A percentile compares a stretch with the other conserved stretches of the same genome.
phyloP scores from a whole-genome alignment of 2,797 vertebrate species.

The Peromyscus attwateri region DNA sequence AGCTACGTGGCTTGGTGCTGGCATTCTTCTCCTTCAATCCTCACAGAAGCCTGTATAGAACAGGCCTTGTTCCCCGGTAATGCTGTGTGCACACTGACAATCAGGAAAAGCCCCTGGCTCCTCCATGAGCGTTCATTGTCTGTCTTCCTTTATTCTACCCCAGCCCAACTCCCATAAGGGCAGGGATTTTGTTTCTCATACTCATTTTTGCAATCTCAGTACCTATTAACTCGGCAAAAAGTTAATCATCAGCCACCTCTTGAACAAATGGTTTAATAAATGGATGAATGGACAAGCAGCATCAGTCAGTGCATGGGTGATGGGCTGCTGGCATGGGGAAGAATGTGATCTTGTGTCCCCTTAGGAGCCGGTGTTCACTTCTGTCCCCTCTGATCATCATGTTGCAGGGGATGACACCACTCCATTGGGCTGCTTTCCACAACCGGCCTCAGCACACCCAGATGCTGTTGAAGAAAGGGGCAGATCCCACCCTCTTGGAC shows the following conservation, averaged over 20 bases:
- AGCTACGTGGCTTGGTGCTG: neutral
- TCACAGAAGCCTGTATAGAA: neutral
- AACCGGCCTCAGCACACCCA: slow-evolving; percentile 92
- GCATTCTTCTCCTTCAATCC: neutral
- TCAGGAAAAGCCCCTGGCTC: neutral
- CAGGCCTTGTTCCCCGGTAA: neutral
- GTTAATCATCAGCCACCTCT: neutral
- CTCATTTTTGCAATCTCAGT: neutral
- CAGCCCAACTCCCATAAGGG: neutral
- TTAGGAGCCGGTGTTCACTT: slow-evolving; percentile 35
- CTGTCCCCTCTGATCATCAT: slow-evolving; percentile 60
- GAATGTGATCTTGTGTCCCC: neutral
- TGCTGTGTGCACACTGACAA: neutral
- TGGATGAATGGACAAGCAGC: neutral
- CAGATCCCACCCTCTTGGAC: slow-evolving; percentile 93
- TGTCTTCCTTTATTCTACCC: neutral
- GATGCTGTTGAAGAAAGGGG: slow-evolving; percentile 92
- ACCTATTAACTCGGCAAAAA: neutral
- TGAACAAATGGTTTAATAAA: neutral
- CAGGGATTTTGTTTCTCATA: neutral
- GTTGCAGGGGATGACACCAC: slow-evolving; percentile 93
- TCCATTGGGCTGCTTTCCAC: slow-evolving; percentile 95
- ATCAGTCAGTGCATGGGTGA: neutral
- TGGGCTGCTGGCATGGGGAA: neutral
- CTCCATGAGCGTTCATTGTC: neutral